Percentiles rank a stretch among this genome's conserved stretches.
phyloP scores from a whole-genome alignment of 2,113 vertebrate genomes.

The Phainopepla nitens region DNA sequence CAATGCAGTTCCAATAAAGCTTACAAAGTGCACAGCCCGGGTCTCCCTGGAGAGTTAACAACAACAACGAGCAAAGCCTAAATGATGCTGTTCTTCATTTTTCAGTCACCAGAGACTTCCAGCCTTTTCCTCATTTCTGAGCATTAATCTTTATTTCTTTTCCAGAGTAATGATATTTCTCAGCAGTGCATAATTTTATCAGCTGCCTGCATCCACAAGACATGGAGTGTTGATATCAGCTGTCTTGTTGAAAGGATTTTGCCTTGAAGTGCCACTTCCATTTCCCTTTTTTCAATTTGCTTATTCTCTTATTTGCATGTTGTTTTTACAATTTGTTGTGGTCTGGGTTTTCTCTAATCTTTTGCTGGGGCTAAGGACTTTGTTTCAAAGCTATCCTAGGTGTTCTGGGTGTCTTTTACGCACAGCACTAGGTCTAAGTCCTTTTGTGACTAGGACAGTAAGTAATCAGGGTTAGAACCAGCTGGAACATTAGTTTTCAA shows the following conservation, averaged over 20 bases:
- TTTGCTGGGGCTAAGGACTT: not conserved
- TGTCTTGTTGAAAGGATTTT: constrained; percentile 1
- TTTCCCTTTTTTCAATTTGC: not conserved
- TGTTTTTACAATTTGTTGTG: not conserved
- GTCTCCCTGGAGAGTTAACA: constrained; percentile 37
- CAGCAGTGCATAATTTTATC: constrained; percentile 27
- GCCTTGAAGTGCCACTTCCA: not conserved
- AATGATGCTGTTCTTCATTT: constrained; percentile 42
- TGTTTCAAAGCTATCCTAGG: not conserved
- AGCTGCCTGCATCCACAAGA: not conserved
- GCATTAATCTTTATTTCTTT: constrained; percentile 48
- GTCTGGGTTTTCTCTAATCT: not conserved
- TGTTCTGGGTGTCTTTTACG: not conserved
- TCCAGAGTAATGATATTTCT: constrained; percentile 26
- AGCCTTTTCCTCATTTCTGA: constrained; percentile 25
- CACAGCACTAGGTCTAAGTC: not conserved
- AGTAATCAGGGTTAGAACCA: not conserved
- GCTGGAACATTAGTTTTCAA: not conserved
- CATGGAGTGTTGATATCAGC: not conserved
- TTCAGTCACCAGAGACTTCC: constrained; percentile 3
- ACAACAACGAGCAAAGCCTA: not conserved
- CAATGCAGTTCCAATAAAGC: constrained; percentile 44
- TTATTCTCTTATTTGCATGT: not conserved
- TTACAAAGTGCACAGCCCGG: not conserved
- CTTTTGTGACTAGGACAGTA: not conserved